Evolutionary conservation across 2,888 invertebrate genomes (phyloP).

Genomic region (Villa cingulata): DNA sequence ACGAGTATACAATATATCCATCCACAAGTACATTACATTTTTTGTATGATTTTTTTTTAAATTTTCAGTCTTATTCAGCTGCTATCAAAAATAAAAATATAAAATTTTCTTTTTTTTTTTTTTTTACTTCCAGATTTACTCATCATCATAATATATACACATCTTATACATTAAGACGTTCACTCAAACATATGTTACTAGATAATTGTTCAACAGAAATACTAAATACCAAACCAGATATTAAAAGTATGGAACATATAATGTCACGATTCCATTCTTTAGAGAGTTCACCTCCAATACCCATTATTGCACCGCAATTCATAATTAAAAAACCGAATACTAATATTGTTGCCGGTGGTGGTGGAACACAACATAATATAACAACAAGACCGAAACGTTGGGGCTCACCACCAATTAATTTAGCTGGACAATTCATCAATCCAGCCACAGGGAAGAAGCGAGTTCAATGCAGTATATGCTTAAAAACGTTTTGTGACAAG

Average conservation of each 20-base stretch:
- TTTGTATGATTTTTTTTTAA: no score
- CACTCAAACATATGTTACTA: constrained; percentile 7
- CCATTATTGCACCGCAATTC: constrained; percentile 33
- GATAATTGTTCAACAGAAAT: constrained; percentile 7
- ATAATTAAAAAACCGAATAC: constrained; percentile 29
- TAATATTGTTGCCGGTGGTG: neutral
- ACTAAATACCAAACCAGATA: constrained; percentile 3
- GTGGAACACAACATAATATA: constrained; percentile 17
- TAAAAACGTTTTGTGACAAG: constrained; percentile 98
- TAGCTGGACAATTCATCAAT: constrained; percentile 77
- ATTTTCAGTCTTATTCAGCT: no score
- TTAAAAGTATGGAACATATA: constrained; percentile 29
- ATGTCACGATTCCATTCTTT: constrained; percentile 23
- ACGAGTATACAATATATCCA: no score
- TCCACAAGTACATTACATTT: no score
- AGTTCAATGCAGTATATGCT: constrained; percentile 92
- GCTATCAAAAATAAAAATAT: no score
- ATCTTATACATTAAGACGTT: neutral
- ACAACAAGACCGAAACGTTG: constrained; percentile 40
- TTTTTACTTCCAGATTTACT: neutral
- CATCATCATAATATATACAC: neutral
- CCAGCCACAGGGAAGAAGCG: constrained; percentile 89
- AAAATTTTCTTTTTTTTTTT: neutral
- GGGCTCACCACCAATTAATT: constrained; percentile 58
- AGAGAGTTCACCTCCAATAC: constrained; percentile 15